Conservation (phyloP, 1,140 invertebrate species). For the Trialeurodes vaporariorum region DNA sequence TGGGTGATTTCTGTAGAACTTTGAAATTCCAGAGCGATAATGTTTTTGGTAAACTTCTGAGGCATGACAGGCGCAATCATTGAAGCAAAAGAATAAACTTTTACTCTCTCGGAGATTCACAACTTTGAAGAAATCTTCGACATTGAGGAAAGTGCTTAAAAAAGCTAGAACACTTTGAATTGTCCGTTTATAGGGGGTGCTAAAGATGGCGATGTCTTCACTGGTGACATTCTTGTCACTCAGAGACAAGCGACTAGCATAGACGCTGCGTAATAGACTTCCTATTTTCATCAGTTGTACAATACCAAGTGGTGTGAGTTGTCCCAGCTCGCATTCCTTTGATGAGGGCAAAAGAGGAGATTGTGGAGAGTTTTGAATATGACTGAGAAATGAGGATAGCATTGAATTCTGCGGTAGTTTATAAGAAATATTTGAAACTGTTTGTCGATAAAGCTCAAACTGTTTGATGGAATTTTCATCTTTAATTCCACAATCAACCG, state of each 20-base stretch:
- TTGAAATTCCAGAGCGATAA: conserved; percentile 35
- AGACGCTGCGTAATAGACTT: conserved; percentile 52
- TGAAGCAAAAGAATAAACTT: conserved; percentile 73
- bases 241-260: conserved; percentile 45
- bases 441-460: neutral
- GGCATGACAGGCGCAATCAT: conserved; percentile 65
- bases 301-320: conserved; percentile 55
- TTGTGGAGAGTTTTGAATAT: conserved; percentile 66
- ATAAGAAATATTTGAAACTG: conserved; percentile 14
- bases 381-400: conserved; percentile 55
- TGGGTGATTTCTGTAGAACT: conserved; percentile 49
- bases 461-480: neutral
- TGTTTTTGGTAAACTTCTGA: conserved; percentile 49
- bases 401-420: conserved; percentile 48
- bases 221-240: conserved; percentile 33
- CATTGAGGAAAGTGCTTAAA: conserved; percentile 58
- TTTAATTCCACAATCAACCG: conserved; percentile 53
- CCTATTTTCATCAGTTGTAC: conserved; percentile 67
- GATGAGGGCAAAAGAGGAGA: conserved; percentile 43
- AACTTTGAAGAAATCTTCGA: conserved; percentile 37
- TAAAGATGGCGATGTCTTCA: conserved; percentile 58
- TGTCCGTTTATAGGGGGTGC: conserved; percentile 73
- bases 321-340: conserved; percentile 45
- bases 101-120: conserved; percentile 54
- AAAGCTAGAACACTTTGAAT: conserved; percentile 78